Evolutionary conservation across 2,888 invertebrate species (phyloP).

Genomic region (Drosophila rubida): DNA sequence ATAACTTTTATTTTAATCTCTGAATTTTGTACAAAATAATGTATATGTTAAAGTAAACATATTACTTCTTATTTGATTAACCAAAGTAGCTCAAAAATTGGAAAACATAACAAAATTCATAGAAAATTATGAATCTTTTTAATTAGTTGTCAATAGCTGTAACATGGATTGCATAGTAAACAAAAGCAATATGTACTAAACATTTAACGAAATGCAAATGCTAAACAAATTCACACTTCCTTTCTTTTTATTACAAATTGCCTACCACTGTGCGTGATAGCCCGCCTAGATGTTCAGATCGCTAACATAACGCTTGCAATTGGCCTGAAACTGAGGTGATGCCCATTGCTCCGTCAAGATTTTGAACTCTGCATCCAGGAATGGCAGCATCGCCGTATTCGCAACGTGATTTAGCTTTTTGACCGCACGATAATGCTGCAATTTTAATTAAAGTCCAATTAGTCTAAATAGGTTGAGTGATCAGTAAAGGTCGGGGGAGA

Average conservation of each 20-base stretch:
- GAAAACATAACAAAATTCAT: too few relatives aligned
- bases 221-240: not conserved
- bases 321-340: conserved; percentile 81
- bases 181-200: not conserved
- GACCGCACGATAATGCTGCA: conserved; percentile 75
- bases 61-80: too few relatives aligned
- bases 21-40: too few relatives aligned
- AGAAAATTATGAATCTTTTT: too few relatives aligned
- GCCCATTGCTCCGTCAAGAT: conserved; percentile 83
- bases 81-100: too few relatives aligned
- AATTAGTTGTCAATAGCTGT: too few relatives aligned
- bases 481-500: not conserved
- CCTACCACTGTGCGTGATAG: conserved; percentile 40
- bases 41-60: too few relatives aligned
- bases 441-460: not conserved
- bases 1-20: too few relatives aligned
- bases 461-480: too few relatives aligned
- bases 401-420: conserved; percentile 61
- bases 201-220: not conserved
- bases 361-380: conserved; percentile 82
- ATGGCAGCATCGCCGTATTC: conserved; percentile 63
- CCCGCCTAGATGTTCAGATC: conserved; percentile 53
- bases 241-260: conserved; percentile 11
- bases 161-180: not conserved
- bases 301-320: conserved; percentile 77